Evolutionary conservation across 2,888 invertebrate genomes (phyloP).

Genomic region (Siphlonurus alternatus): DNA sequence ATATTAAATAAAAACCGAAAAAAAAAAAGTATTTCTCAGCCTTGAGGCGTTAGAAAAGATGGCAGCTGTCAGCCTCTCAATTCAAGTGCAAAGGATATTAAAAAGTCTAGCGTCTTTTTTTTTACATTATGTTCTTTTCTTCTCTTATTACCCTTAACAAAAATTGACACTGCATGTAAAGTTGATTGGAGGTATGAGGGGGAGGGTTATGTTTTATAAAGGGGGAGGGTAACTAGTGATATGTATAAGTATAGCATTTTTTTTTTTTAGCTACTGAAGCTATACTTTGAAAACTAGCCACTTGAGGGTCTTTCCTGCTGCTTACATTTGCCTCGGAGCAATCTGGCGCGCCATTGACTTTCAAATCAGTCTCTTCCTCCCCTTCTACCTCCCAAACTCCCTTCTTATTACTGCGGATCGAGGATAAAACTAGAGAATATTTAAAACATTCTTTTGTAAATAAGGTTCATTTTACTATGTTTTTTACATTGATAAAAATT

Average conservation of each 20-base stretch:
- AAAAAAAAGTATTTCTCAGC: too few relatives aligned
- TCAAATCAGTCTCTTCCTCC: not conserved
- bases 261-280: not conserved
- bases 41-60: not conserved
- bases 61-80: not conserved
- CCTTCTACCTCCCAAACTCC: not conserved
- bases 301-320: too few relatives aligned
- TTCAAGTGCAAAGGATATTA: not conserved
- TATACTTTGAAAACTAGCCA: not conserved
- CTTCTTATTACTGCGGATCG: not conserved
- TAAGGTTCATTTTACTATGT: too few relatives aligned
- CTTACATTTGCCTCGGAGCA: not conserved
- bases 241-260: not conserved
- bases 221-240: not conserved
- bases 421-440: not conserved
- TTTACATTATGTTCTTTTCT: not conserved
- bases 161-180: not conserved
- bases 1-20: not conserved
- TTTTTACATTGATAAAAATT: too few relatives aligned
- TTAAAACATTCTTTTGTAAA: too few relatives aligned
- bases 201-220: too few relatives aligned
- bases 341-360: slow-evolving; percentile 2
- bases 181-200: not conserved
- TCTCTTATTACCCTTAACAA: not conserved
- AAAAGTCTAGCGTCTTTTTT: not conserved